Evolutionary conservation across 2,113 vertebrate genomes (phyloP).

Genomic region (Coptodon bakossiorum): DNA sequence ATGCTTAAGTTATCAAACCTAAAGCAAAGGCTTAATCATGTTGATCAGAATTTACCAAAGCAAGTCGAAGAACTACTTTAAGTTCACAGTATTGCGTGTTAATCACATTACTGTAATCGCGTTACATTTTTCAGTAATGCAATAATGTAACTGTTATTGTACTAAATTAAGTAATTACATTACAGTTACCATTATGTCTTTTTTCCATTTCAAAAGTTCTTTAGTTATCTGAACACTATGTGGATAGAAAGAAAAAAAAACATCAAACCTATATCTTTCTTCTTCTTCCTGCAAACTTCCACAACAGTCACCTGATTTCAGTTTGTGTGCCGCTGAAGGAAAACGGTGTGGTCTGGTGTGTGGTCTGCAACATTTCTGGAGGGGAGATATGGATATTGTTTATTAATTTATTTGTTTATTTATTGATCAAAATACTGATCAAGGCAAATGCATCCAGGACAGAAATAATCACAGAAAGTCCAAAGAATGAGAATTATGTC

Average conservation of each 20-base stretch:
- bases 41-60: background rate
- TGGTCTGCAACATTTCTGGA: background rate
- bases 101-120: background rate
- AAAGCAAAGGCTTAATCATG: background rate
- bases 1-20: background rate
- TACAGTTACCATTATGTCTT: background rate
- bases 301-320: background rate
- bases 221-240: background rate
- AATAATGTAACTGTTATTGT: background rate
- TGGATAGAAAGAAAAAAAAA: background rate
- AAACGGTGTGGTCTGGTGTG: background rate
- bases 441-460: background rate
- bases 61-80: background rate
- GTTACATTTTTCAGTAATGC: background rate
- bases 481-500: background rate
- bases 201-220: background rate
- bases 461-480: background rate
- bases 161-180: background rate
- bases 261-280: background rate
- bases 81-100: background rate
- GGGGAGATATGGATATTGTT: background rate
- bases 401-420: background rate
- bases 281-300: background rate
- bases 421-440: background rate
- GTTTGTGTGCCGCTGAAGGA: background rate